Conservation (phyloP, 2,888 invertebrate genomes). For the Acleris literana region DNA sequence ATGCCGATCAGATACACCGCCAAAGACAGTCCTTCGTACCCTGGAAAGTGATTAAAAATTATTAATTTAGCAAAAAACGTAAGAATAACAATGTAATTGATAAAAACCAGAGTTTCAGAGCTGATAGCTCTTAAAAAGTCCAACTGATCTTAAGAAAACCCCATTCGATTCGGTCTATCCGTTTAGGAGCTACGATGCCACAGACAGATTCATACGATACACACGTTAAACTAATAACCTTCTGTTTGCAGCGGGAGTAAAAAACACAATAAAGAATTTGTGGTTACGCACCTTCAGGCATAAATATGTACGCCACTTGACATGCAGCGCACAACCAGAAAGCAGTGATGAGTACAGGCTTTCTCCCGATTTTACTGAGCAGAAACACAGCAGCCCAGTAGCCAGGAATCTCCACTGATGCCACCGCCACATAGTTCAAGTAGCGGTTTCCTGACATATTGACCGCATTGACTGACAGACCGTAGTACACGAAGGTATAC, state of each 20-base stretch:
- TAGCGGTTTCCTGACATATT: constrained; percentile 85
- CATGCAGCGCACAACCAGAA: constrained; percentile 84
- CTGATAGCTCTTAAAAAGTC: too few species aligned
- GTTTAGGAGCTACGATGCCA: too few species aligned
- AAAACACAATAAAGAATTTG: too few species aligned
- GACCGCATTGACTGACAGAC: constrained; percentile 85
- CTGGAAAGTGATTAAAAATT: constrained; percentile 39
- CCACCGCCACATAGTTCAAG: constrained; percentile 84
- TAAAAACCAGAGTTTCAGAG: too few species aligned
- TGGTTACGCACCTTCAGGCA: constrained; percentile 69
- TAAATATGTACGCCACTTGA: constrained; percentile 82
- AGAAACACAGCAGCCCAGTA: constrained; percentile 83
- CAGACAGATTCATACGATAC: too few species aligned
- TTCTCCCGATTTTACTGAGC: constrained; percentile 83
- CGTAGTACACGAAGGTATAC: constrained; percentile 86
- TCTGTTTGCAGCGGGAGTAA: too few species aligned
- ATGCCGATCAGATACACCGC: constrained; percentile 84
- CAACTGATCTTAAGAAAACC: too few species aligned
- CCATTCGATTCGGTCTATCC: too few species aligned
- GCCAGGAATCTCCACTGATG: constrained; percentile 87
- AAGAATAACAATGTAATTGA: too few species aligned
- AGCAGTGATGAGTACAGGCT: constrained; percentile 80
- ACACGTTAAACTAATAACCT: too few species aligned
- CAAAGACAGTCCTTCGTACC: constrained; percentile 51
- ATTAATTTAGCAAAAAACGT: too few species aligned